Percentiles rank a stretch among this genome's conserved stretches.
These are phyloP conservation scores for Sylvia borin DNA, from an alignment of 2,797 vertebrate genomes.

Conservation along the genomic window DNA sequence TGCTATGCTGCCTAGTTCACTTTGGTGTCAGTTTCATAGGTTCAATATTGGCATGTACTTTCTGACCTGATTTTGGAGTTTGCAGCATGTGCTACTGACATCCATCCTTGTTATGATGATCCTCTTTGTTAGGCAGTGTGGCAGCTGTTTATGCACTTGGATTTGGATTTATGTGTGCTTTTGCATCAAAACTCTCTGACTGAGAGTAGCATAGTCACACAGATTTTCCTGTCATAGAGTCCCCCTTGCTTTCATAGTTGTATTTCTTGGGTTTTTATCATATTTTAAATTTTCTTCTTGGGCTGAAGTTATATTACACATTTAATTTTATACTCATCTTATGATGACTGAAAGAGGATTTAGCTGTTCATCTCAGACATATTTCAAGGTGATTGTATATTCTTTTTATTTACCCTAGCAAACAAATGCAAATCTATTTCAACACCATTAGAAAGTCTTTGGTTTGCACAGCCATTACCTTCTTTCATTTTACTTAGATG, in stretches of 20 bases:
- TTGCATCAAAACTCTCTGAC: background rate
- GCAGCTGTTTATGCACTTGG: background rate
- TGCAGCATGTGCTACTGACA: background rate
- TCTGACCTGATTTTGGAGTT: background rate
- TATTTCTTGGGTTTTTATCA: background rate
- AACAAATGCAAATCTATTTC: background rate
- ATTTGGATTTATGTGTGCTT: background rate
- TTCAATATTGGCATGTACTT: background rate
- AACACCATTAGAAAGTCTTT: background rate
- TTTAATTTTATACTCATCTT: background rate
- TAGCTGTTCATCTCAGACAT: background rate
- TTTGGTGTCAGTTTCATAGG: background rate
- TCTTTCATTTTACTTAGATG: background rate
- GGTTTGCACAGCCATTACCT: background rate
- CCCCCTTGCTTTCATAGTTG: background rate
- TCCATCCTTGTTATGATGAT: background rate
- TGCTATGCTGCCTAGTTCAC: background rate
- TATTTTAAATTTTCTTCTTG: background rate
- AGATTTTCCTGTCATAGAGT: background rate
- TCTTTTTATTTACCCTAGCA: background rate
- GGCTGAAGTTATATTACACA: background rate
- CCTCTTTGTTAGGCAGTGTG: background rate
- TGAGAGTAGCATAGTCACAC: background rate
- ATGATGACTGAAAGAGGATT: background rate
- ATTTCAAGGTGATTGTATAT: background rate